Evolutionary conservation across 2,888 invertebrate genomes (phyloP).

Genomic region (Mimas tiliae): DNA sequence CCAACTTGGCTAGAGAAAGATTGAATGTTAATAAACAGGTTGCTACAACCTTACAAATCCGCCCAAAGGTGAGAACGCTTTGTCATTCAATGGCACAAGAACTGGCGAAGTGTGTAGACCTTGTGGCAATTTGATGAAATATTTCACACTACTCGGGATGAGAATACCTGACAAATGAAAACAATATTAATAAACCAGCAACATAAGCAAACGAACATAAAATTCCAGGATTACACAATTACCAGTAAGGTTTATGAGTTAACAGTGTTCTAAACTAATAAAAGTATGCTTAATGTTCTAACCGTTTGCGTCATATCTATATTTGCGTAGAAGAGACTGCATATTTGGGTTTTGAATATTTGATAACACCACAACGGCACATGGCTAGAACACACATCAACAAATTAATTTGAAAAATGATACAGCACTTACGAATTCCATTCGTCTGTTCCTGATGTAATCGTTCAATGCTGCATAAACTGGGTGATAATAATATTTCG

Average conservation of each 20-base stretch:
- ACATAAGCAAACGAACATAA: not conserved
- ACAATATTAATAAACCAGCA: not conserved
- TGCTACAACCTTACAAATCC: conserved; percentile 70
- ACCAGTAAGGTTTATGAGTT: conserved; percentile 8
- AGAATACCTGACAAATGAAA: conserved; percentile 56
- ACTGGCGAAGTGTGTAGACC: conserved; percentile 54
- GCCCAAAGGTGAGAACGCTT: conserved; percentile 71
- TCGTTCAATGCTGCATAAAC: not conserved
- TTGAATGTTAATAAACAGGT: conserved; percentile 11
- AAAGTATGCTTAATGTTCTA: conserved; percentile 40
- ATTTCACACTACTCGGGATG: conserved; percentile 75
- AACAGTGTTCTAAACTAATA: conserved; percentile 24
- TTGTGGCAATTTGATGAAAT: conserved; percentile 71
- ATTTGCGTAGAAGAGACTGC: conserved; percentile 73
- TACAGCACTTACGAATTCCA: conserved; percentile 14
- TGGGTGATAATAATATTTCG: not conserved
- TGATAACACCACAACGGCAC: conserved; percentile 70
- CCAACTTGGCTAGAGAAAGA: conserved; percentile 11
- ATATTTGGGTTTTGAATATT: conserved; percentile 66
- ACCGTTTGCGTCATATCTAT: conserved; percentile 75
- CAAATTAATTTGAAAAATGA: conserved; percentile 29
- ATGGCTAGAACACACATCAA: conserved; percentile 59
- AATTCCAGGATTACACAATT: not conserved
- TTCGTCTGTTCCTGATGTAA: conserved; percentile 6
- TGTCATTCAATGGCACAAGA: conserved; percentile 69